Evolutionary conservation across 2,113 vertebrate genomes (phyloP).

Genomic region (Malurus elegans): DNA sequence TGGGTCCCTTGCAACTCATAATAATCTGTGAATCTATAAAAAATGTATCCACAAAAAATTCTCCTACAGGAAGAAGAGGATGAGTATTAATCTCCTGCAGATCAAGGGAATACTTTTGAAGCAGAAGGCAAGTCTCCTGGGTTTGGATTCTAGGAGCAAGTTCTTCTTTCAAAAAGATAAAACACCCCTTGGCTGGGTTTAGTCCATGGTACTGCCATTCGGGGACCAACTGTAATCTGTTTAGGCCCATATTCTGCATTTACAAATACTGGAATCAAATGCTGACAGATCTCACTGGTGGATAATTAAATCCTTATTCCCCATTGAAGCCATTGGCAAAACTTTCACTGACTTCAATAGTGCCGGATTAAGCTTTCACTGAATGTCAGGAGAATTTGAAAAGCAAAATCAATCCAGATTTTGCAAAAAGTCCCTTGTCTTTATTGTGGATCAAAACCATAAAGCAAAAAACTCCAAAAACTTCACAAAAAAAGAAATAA

Average conservation of each 20-base stretch:
- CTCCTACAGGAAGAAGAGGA: background rate
- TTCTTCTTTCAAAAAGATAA: background rate
- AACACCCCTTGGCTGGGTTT: background rate
- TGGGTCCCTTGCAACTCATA: background rate
- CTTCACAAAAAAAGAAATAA: background rate
- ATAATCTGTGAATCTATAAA: background rate
- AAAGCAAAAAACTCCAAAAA: background rate
- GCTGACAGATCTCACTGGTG: background rate
- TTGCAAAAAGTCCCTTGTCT: background rate
- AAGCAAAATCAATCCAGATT: background rate
- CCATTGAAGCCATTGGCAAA: background rate
- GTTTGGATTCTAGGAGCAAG: background rate
- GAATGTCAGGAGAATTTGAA: background rate
- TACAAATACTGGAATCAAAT: slow-evolving; percentile 12
- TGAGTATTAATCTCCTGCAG: background rate
- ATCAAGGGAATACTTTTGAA: background rate
- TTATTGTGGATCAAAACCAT: background rate
- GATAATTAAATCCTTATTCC: slow-evolving; percentile 5
- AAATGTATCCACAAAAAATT: background rate
- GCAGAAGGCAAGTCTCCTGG: background rate
- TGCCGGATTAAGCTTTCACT: background rate
- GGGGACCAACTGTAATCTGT: background rate
- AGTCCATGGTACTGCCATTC: background rate
- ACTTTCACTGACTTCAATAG: background rate
- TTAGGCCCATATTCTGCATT: background rate